A percentile compares a stretch with the other conserved stretches of the same genome.
phyloP scores from a whole-genome alignment of 2,888 invertebrate species.

The Drosophila recens region DNA sequence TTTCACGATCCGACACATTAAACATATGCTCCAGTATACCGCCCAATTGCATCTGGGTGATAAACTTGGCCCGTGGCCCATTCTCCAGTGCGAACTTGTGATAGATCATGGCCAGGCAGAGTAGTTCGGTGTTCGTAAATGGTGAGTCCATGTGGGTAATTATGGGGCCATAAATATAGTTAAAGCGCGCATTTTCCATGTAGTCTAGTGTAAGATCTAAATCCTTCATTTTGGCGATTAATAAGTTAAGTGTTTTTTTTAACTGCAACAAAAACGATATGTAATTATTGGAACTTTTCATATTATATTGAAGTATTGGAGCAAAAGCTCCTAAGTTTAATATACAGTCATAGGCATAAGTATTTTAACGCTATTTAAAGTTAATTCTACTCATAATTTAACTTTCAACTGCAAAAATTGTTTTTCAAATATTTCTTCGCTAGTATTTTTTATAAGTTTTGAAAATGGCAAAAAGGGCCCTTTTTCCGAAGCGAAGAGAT shows the following conservation, averaged over 20 bases:
- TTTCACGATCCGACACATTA: slow-evolving; percentile 15
- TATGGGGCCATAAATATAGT: slow-evolving; percentile 86
- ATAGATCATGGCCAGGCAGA: slow-evolving; percentile 86
- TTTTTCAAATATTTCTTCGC: no score
- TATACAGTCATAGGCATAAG: background rate
- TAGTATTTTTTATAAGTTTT: no score
- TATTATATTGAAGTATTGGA: background rate
- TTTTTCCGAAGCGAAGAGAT: no score
- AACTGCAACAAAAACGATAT: background rate
- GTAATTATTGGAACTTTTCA: background rate
- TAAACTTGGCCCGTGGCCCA: slow-evolving; percentile 19
- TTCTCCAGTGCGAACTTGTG: slow-evolving; percentile 67
- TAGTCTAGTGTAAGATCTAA: slow-evolving; percentile 87
- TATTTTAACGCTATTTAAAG: no score
- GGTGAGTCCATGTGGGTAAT: slow-evolving; percentile 86
- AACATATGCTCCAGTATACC: slow-evolving; percentile 16
- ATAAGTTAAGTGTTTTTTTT: background rate
- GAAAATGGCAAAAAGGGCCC: no score
- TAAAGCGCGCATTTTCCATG: slow-evolving; percentile 88
- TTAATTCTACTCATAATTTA: no score
- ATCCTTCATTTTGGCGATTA: slow-evolving; percentile 54
- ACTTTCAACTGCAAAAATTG: no score
- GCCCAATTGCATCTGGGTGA: slow-evolving; percentile 16
- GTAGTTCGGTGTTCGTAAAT: slow-evolving; percentile 87
- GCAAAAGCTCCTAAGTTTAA: slow-evolving; percentile 2